Percentiles rank a stretch among this genome's conserved stretches.
phyloP scores from a whole-genome alignment of 2,797 vertebrate species.

The Thamnophis elegans region DNA sequence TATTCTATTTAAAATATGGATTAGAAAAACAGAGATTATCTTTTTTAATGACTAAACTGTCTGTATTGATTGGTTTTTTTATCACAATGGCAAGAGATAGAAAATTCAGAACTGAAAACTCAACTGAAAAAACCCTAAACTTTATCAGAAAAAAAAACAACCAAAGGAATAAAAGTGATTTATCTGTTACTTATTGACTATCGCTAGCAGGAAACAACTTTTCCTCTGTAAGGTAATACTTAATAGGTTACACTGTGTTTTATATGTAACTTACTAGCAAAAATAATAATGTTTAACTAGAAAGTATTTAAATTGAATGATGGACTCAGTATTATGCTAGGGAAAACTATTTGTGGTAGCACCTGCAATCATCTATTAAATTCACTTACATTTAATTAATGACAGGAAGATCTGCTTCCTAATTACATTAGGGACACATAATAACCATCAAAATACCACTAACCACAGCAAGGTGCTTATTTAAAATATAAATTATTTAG shows the following conservation, averaged over 20 bases:
- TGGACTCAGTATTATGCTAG: conserved; percentile 4
- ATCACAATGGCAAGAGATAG: background rate
- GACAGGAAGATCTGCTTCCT: conserved; percentile 45
- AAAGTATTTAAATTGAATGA: conserved; percentile 22
- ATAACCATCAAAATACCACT: conserved; percentile 31
- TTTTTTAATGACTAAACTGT: background rate
- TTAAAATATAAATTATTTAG: conserved; percentile 45
- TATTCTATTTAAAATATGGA: background rate
- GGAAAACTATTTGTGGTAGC: conserved; percentile 1
- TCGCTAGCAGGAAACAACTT: background rate
- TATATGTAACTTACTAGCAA: background rate
- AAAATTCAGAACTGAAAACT: background rate
- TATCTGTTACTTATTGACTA: background rate
- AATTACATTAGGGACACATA: conserved; percentile 38
- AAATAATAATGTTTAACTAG: background rate
- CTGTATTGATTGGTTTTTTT: background rate
- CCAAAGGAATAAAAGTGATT: background rate
- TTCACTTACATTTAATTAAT: conserved; percentile 58
- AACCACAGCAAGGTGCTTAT: conserved; percentile 46
- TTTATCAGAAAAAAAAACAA: background rate
- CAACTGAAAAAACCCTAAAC: background rate
- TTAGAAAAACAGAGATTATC: background rate
- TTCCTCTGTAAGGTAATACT: background rate
- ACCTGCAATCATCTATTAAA: conserved; percentile 32
- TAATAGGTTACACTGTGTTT: conserved; percentile 27